A percentile compares a stretch with the other conserved stretches of the same genome.
phyloP scores from a whole-genome alignment of 2,797 vertebrate genomes.

The Sebastes baramenuke region DNA sequence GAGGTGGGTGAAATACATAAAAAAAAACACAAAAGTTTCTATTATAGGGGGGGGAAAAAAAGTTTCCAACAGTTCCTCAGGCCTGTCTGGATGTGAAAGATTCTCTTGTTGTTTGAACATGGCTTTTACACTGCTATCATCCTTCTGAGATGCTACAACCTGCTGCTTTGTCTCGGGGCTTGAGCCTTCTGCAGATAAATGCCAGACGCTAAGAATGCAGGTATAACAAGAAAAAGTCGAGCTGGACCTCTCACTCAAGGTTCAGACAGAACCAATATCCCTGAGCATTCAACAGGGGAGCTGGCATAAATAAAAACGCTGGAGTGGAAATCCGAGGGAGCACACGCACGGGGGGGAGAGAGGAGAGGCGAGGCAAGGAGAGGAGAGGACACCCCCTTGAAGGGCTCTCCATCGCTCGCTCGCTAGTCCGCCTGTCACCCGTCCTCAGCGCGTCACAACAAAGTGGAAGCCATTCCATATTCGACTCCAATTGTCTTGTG shows the following conservation, averaged over 20 bases:
- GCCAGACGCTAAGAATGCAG: slow-evolving; percentile 56
- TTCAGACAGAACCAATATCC: slow-evolving; percentile 75
- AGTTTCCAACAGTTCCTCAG: slow-evolving; percentile 37
- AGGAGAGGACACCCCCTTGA: slow-evolving; percentile 31
- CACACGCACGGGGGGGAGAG: background rate
- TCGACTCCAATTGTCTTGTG: slow-evolving; percentile 69
- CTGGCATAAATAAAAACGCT: slow-evolving; percentile 62
- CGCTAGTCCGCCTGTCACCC: slow-evolving; percentile 55
- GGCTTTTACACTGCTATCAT: slow-evolving; percentile 46
- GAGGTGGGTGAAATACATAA: slow-evolving; percentile 7
- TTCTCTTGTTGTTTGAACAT: slow-evolving; percentile 40
- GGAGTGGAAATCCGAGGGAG: slow-evolving; percentile 39
- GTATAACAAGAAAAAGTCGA: slow-evolving; percentile 52
- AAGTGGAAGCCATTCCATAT: slow-evolving; percentile 64
- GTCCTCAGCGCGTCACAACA: slow-evolving; percentile 61
- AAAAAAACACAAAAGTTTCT: slow-evolving; percentile 16
- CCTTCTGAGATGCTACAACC: slow-evolving; percentile 19
- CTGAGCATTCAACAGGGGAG: slow-evolving; percentile 52
- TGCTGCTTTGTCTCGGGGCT: slow-evolving; percentile 42
- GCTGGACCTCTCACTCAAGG: slow-evolving; percentile 55
- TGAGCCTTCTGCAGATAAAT: slow-evolving; percentile 50
- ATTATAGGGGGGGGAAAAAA: background rate
- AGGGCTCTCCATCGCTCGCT: slow-evolving; percentile 27
- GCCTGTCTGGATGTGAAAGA: slow-evolving; percentile 50
- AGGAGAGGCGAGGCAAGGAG: background rate